phyloP scores from a whole-genome alignment of 2,888 invertebrate genomes.

The Perithous albicinctus region DNA sequence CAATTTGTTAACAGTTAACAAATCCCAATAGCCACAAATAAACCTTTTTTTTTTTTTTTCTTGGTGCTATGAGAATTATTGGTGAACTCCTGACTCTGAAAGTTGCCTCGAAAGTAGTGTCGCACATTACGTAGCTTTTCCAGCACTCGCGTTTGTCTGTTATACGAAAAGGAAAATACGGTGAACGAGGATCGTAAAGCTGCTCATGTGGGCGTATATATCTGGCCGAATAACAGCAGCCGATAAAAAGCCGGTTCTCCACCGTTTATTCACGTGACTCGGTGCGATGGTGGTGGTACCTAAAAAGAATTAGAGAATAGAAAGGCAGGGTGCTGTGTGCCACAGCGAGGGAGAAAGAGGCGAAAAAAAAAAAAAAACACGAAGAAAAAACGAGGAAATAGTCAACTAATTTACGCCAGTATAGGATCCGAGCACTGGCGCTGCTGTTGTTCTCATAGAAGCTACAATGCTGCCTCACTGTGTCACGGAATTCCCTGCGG shows the following conservation, averaged over 20 bases:
- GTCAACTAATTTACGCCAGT: conserved; percentile 42
- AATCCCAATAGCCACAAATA: too few relatives aligned
- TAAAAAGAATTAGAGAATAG: conserved; percentile 37
- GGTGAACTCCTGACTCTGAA: neutral
- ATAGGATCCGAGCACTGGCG: neutral
- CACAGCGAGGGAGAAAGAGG: neutral
- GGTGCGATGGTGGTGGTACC: conserved; percentile 31
- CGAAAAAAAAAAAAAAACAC: conserved; percentile 10
- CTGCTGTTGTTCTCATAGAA: conserved; percentile 20
- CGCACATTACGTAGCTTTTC: conserved; percentile 43
- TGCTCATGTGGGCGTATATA: conserved; percentile 65
- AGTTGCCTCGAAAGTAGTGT: neutral
- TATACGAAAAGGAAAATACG: conserved; percentile 57
- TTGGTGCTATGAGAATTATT: too few relatives aligned
- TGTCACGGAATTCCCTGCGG: conserved; percentile 45
- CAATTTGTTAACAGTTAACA: too few relatives aligned
- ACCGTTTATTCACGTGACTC: conserved; percentile 52
- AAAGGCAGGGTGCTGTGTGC: neutral
- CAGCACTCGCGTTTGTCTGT: conserved; percentile 44
- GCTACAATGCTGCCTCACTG: neutral
- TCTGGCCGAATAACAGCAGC: conserved; percentile 68
- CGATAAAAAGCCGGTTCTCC: conserved; percentile 37
- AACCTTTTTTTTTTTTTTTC: too few relatives aligned
- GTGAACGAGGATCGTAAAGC: conserved; percentile 70
- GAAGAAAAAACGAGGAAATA: neutral